Evolutionary conservation across 2,797 vertebrate species (phyloP), one percentile per base, ranked within the genome.

Genomic region (Thunnus albacares): DNA sequence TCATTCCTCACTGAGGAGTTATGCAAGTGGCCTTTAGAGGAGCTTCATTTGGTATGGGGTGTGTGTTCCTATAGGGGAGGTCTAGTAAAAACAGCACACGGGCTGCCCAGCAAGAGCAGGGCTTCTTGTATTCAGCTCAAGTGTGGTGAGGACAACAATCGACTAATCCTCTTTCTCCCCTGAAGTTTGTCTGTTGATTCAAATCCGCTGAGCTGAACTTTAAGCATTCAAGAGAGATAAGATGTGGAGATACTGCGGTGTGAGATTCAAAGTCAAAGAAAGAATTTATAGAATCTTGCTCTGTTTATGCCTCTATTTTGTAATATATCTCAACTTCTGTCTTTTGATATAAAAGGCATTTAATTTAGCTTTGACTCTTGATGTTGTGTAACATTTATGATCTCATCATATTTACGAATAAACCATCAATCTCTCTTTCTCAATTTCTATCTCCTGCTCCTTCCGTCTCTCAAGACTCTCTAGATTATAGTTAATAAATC

Each of bases 11-110:
- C 77, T 86, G 82, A 83, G 83, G 84, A 94, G 90, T 90, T 93
- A 94, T 90, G 89, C 91, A 90, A 91, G 92, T 88, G 91, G 89
- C 92, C 92, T 95, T 96, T 95, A 87, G 73, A 80, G 79, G 68
- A 84, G 85, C 78, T 92, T 92, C 75, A 83, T 90, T 92, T 89
- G 80, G 89, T 91, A 79, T 84, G 84, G 77, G 80, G 33, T 74
- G 78, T 85, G 71, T 86, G 86, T 72, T 85, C 70, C 78, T 67
- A 53, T 70, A 70, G 69, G 76, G 76, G 83, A 83, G 85, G 83
- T 80, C 74, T 84, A n/a, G 71, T 84, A 78, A 89, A 83, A 86
- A 76, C 60, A 75, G 64, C 55, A 70, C 66, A 55, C 2, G 6
- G 56, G 53, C 63, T 47, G 71, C 52, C 62, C 20, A 14, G 71